Base-by-base conservation (phyloP, 2,797 vertebrate species). In the Limnodromus scolopaceus region DNA sequence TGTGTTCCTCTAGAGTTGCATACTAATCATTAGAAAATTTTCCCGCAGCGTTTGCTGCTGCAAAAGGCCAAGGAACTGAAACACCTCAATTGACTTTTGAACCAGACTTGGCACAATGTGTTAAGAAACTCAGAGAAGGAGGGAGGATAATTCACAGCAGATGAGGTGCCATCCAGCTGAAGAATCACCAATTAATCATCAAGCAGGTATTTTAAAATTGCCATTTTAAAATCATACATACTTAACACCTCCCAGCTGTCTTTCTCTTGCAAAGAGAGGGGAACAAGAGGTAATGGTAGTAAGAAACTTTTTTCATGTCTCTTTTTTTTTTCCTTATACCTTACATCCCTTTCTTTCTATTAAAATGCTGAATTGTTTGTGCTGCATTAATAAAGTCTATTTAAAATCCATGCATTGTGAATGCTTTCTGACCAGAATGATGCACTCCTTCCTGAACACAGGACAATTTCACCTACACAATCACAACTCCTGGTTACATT, bases 31-130 rank as follows among this genome's bases (percentile, higher is more conserved):
- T 69, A 87, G 46, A 93, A 94, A 93, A 79, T 43, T 79, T 43
- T 92, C 43, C 49, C 16, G 46, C 27, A 63, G 36, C 27, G 10
- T 69, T 58, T 58, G 30, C 65, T 86, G 69, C 92, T 86, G 46
- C 46, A 20, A 36, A 88, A 93, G 83, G 79, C 92, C 58, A n/a
- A 54, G 53, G 72, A 89, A 63, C 55, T 60, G 64, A 93, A 88
- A 64, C 34, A 30, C 22, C 38, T 36, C 57, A 43, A 53, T 55
- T 74, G 51, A 71, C 36, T 80, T 94, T 70, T 87, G 43, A 83
- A 66, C 45, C 32, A 49, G 49, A 9, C 38, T 74, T 71, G 72
- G 64, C 57, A 83, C 25, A 68, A 75, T 14, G 5, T 41, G 23
- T 51, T 80, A 54, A 77, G 87, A 64, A 77, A 53, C 82, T 83